Evolutionary conservation across 92 coral and sea anemone genomes (phyloP), one percentile per base, ranked within the genome.

Genomic region (Zoanthus solanderi): DNA sequence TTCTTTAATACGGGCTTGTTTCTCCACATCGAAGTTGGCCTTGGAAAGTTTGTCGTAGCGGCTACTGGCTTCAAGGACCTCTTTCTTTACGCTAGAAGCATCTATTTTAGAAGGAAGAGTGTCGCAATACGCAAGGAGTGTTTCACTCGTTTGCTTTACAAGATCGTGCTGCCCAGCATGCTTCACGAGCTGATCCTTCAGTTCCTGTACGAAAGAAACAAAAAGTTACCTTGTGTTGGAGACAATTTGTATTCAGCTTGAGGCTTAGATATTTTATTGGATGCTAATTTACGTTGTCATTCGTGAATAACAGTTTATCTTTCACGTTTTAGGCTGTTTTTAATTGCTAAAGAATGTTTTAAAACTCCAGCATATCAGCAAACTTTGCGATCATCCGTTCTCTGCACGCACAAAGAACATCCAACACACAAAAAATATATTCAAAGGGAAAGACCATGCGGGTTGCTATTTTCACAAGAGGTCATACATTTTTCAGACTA

Each of bases 11-110:
- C 93, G 88, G 17, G 93, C 93, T 75, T 95, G 94, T 75, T 86
- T 94, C 76, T 96, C 97, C 9, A 91, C 71, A 65, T 94, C 95
- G 57, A 95, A 92, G 88, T 94, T 93, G 63, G 91, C 94, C 84
- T 93, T 89, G 61, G 88, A 72, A 23, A 97, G 93, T 79, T 92
- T 95, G 58, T 97, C 97, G 78, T 94, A 97, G 47, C 99, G 97
- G 15, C 83, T 87, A 53, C 90, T 92, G 50, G 92, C 95, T 50
- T 94, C 96, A 28, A 90, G 92, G 37, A 94, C 95, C 67, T 97
- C 99, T 74, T 92, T 93, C 52, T 87, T 87, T 44, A 95, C 82
- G 58, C 92, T 88, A 47, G 96, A 78, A 2, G 95, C 84, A 86
- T 95, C 98, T 15, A 93, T 75, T 47, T 89, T 89, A 52, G 89